Percentiles rank a stretch among this genome's conserved stretches.
These are phyloP conservation scores for Phyllotis vaccarum DNA, from an alignment of 2,797 vertebrate species.

Conservation along the genomic window DNA sequence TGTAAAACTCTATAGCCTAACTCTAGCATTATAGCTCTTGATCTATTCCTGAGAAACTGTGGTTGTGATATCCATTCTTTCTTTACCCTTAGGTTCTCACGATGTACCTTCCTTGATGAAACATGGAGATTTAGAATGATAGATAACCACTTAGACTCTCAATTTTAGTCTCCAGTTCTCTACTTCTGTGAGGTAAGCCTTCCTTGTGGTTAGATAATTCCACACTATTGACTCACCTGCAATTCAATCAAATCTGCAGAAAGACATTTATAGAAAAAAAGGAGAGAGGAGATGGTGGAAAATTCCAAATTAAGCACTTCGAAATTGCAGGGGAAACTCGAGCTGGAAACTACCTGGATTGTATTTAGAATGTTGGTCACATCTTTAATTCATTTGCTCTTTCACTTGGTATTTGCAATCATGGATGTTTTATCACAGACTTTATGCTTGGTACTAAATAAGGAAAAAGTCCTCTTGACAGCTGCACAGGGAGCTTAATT, in stretches of 20 bases:
- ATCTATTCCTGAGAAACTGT: background rate
- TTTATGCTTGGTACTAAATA: conserved; percentile 80
- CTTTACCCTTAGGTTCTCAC: background rate
- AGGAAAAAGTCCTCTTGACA: conserved; percentile 83
- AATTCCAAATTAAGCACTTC: conserved; percentile 6
- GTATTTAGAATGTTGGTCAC: conserved; percentile 58
- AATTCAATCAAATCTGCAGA: background rate
- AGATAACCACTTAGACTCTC: background rate
- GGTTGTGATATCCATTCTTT: background rate
- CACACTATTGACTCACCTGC: background rate
- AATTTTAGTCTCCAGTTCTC: background rate
- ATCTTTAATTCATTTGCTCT: conserved; percentile 81
- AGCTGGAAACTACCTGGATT: conserved; percentile 57
- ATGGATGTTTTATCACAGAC: conserved; percentile 78
- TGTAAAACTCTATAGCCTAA: background rate
- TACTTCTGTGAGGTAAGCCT: background rate
- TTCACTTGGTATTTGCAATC: conserved; percentile 78
- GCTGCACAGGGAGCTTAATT: conserved; percentile 85
- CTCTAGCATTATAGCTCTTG: background rate
- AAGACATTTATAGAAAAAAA: background rate
- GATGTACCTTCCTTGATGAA: background rate
- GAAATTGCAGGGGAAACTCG: background rate
- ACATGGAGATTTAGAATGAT: background rate
- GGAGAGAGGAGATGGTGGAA: background rate
- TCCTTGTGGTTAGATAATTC: background rate